phyloP scores from a whole-genome alignment of 2,113 vertebrate species.

The Helogale parvula region DNA sequence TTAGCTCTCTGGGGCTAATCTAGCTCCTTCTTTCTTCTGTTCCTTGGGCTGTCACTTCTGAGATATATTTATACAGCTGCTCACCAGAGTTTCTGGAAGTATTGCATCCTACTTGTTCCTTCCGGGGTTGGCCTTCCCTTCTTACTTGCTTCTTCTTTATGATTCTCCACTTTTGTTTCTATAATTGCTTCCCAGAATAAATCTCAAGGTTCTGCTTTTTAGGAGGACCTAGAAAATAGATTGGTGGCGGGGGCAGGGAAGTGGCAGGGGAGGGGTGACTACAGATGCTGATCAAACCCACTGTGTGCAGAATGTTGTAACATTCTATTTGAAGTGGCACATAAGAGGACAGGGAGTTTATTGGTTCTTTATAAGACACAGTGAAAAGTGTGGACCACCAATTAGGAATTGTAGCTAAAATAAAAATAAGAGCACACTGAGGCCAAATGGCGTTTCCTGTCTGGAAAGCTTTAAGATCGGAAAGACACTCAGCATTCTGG shows the following conservation, averaged over 20 bases:
- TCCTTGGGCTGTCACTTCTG: neutral
- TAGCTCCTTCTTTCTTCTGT: neutral
- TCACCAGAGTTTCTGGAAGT: neutral
- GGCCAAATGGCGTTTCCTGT: neutral
- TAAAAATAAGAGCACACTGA: neutral
- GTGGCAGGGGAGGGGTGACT: too few species aligned
- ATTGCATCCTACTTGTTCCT: neutral
- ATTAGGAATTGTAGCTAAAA: neutral
- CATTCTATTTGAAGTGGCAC: neutral
- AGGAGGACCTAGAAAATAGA: neutral
- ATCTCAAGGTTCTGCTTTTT: neutral
- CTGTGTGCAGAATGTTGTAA: neutral
- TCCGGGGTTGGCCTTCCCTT: neutral
- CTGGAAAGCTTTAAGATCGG: neutral
- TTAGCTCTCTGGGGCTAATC: neutral
- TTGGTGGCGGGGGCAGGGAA: neutral
- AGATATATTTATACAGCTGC: neutral
- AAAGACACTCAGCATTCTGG: neutral
- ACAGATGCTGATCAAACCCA: neutral
- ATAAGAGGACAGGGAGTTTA: neutral
- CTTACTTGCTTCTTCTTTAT: neutral
- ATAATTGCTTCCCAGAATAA: neutral
- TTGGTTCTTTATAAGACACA: neutral
- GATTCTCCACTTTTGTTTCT: neutral
- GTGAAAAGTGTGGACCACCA: neutral